Conservation (phyloP, 23 tunicate genomes). For the Oikopleura dioica region DNA sequence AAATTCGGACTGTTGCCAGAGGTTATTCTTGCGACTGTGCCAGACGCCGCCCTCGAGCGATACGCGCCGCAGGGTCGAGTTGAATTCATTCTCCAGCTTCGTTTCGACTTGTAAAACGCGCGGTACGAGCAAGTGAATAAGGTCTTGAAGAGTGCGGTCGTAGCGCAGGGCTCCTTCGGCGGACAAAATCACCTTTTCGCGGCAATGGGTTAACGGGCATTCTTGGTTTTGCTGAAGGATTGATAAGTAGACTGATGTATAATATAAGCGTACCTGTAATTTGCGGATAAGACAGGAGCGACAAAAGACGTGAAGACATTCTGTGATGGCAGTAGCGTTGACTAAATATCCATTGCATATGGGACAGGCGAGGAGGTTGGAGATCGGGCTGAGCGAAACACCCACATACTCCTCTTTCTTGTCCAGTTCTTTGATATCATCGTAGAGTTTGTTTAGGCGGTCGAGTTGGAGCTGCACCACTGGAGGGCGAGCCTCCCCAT, state of each 20-base stretch:
- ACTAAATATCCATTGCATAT: not conserved
- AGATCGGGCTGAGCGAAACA: not conserved
- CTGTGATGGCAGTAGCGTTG: slow-evolving; percentile 7
- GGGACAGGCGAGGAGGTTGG: not conserved
- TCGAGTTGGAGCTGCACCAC: slow-evolving; percentile 9
- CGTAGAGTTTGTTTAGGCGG: not conserved
- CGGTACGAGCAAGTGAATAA: not conserved
- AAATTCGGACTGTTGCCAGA: not conserved
- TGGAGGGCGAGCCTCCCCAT: not conserved
- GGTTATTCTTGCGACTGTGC: not conserved
- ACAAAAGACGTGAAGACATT: slow-evolving; percentile 8
- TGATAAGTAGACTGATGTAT: too few species aligned
- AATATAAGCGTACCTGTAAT: not conserved
- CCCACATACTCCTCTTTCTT: not conserved
- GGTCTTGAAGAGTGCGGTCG: slow-evolving; percentile 8
- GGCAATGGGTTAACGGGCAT: slow-evolving; percentile 6
- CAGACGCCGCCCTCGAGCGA: slow-evolving; percentile 8
- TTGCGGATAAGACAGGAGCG: not conserved
- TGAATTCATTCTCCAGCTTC: slow-evolving; percentile 3
- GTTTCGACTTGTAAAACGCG: not conserved
- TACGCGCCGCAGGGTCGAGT: not conserved
- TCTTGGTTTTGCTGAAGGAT: not conserved
- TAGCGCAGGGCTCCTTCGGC: slow-evolving; percentile 8
- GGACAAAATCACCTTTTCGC: slow-evolving; percentile 6
- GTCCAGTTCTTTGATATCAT: slow-evolving; percentile 4